phyloP scores from a whole-genome alignment of 2,113 vertebrate species.

The Malaclemys terrapin region DNA sequence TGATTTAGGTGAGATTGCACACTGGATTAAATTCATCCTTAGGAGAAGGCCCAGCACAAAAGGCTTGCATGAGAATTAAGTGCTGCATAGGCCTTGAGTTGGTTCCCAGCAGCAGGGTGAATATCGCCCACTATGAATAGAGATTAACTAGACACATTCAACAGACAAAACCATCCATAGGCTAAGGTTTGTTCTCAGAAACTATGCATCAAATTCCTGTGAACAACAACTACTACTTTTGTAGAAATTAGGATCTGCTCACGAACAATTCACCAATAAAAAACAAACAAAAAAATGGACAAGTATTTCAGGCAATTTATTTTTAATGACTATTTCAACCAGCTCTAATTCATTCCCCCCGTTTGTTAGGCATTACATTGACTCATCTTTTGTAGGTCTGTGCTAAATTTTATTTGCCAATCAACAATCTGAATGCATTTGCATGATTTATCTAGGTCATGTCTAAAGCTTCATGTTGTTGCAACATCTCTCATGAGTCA shows the following conservation, averaged over 20 bases:
- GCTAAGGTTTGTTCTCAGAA: background rate
- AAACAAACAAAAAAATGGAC: background rate
- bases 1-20: background rate
- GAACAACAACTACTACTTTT: background rate
- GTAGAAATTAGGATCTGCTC: background rate
- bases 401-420: conserved; percentile 12
- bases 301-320: background rate
- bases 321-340: background rate
- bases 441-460: conserved; percentile 16
- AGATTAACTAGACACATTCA: background rate
- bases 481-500: conserved; percentile 49
- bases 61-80: background rate
- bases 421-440: background rate
- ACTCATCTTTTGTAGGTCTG: background rate
- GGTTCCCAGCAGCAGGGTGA: background rate
- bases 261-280: background rate
- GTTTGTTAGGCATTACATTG: background rate
- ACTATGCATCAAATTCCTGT: background rate
- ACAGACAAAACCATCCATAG: background rate
- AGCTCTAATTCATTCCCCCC: background rate
- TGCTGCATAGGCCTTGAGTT: background rate
- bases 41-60: background rate
- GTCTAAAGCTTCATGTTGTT: conserved; percentile 51
- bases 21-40: background rate
- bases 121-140: background rate